Conservation (phyloP, 2,113 vertebrate genomes). For the Bostrychus sinensis region DNA sequence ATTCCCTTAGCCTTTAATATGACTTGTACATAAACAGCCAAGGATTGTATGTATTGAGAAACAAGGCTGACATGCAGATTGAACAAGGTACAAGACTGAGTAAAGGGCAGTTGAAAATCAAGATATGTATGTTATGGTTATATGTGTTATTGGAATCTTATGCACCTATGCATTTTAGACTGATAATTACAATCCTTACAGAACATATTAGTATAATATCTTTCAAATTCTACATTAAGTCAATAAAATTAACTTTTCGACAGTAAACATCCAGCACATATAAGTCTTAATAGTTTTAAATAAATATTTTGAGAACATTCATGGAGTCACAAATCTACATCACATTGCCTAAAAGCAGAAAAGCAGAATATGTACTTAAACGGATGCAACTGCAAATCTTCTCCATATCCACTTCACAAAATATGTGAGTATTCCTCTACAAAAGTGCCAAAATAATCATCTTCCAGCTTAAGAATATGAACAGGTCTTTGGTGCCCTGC, state of each 20-base stretch:
- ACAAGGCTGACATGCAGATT: slow-evolving; percentile 57
- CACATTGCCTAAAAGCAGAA: slow-evolving; percentile 28
- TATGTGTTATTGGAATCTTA: slow-evolving; percentile 42
- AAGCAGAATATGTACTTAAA: slow-evolving; percentile 12
- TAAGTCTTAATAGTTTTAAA: slow-evolving; percentile 11
- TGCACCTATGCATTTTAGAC: slow-evolving; percentile 32
- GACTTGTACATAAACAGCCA: slow-evolving; percentile 62
- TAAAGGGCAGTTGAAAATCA: slow-evolving; percentile 53
- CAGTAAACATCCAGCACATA: slow-evolving; percentile 34
- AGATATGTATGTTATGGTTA: slow-evolving; percentile 35
- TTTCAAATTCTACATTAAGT: slow-evolving; percentile 43
- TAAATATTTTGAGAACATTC: slow-evolving; percentile 47
- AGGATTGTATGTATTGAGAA: slow-evolving; percentile 55
- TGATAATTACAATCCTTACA: slow-evolving; percentile 45
- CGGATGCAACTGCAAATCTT: slow-evolving; percentile 31
- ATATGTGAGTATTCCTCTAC: slow-evolving; percentile 8
- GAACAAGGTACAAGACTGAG: slow-evolving; percentile 54
- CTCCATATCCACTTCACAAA: slow-evolving; percentile 29
- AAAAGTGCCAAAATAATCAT: slow-evolving; percentile 20
- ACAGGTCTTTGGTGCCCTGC: slow-evolving; percentile 65
- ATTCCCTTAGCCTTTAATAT: slow-evolving; percentile 53
- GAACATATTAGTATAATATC: slow-evolving; percentile 19
- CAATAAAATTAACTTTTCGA: slow-evolving; percentile 12
- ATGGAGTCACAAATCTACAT: slow-evolving; percentile 40
- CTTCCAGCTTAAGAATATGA: slow-evolving; percentile 14